Conservation (phyloP, 1,140 invertebrate genomes). For the Brachionus manjavacas region DNA sequence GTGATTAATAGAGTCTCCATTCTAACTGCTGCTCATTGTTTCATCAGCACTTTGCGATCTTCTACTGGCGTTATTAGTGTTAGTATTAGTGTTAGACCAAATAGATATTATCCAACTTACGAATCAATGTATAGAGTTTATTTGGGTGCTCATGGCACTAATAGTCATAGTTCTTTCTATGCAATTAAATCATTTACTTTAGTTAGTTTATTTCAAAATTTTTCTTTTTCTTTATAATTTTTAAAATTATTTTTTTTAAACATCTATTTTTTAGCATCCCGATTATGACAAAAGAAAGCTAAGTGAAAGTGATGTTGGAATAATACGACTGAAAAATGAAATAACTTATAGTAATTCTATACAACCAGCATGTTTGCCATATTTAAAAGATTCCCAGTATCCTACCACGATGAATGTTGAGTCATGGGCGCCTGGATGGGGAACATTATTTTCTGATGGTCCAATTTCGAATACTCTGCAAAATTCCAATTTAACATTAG, state of each 20-base stretch:
- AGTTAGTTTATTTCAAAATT: too few species aligned
- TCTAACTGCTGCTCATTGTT: slow-evolving; percentile 29
- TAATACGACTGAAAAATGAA: not conserved
- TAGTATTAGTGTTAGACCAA: not conserved
- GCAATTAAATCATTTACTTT: not conserved
- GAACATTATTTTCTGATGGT: not conserved
- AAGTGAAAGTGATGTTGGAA: not conserved
- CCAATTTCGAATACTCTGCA: not conserved
- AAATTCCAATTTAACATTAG: not conserved
- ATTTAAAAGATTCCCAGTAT: not conserved
- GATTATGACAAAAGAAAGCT: too few species aligned
- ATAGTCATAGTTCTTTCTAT: not conserved
- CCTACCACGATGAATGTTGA: not conserved
- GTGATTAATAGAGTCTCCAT: not conserved
- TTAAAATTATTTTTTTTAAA: too few species aligned
- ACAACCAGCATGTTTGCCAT: not conserved
- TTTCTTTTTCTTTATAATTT: too few species aligned
- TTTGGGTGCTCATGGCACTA: not conserved
- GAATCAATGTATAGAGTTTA: not conserved
- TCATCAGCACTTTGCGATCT: not conserved
- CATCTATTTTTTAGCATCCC: too few species aligned
- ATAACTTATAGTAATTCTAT: not conserved
- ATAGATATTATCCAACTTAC: not conserved
- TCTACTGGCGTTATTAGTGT: too few species aligned
- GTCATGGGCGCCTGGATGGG: not conserved